A percentile compares a stretch with the other conserved stretches of the same genome.
Conservation (phyloP, 1,140 invertebrate genomes). For the Temnothorax nylanderi region DNA sequence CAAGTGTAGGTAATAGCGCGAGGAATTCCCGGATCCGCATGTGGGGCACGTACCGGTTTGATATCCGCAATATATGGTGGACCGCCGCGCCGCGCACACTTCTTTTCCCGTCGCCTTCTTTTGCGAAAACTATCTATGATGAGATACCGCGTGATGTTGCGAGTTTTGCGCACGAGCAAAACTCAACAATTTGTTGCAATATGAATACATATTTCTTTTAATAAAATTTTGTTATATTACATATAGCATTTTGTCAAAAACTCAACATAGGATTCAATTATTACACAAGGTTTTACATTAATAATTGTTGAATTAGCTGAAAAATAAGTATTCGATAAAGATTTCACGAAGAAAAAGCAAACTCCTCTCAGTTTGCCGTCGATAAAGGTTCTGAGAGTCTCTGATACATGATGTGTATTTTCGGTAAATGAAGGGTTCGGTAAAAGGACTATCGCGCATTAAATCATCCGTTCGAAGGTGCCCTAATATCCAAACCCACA, state of each 20-base stretch:
- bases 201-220: neutral
- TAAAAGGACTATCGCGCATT: neutral
- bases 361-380: neutral
- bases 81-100: neutral
- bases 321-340: neutral
- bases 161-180: neutral
- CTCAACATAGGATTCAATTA: neutral
- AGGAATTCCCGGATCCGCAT: constrained; percentile 62
- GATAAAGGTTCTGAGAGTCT: neutral
- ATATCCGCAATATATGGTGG: constrained; percentile 73
- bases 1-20: constrained; percentile 33
- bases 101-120: constrained; percentile 7
- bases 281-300: neutral
- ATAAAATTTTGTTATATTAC: neutral
- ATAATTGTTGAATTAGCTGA: neutral
- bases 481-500: constrained; percentile 5
- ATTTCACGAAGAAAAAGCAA: neutral
- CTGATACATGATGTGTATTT: neutral
- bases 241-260: neutral
- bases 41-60: constrained; percentile 75
- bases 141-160: neutral
- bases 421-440: neutral
- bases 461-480: constrained; percentile 6
- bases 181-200: constrained; percentile 8
- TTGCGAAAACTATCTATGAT: neutral